Base-by-base conservation (phyloP, 2,888 invertebrate genomes). In the Brenthis daphne region DNA sequence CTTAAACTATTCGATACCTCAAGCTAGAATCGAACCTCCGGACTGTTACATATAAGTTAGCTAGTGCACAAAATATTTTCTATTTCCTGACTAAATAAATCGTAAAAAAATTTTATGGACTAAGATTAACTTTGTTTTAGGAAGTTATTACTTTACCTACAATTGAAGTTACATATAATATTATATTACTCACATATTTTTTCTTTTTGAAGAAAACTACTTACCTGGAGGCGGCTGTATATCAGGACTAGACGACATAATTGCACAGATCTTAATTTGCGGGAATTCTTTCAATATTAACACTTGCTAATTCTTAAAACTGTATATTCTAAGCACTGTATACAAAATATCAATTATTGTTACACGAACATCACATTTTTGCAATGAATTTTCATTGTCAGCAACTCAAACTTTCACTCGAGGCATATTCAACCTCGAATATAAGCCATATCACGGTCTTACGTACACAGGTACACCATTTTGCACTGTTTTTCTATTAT, bases 241-340 rank as follows among this genome's bases (percentile, higher is more conserved):
- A 11, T 60, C 60, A 12, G 77, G 75, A 64, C 74, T 75, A 29
- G 69, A 70, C 11, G 76, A 74, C 77, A 76, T 76, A 29, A n/a
- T 20, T 14, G 37, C 20, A n/a, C 8, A n/a, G 50, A 16, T 60
- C 5, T 58, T 16, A 3, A 50, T 60, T 50, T 3, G 13, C 14
- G 14, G 20, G 2, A 11, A 58, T 48, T 50, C 60, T 33, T 29
- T 50, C n/a, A 33, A 50, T 2, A 29, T 5, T 50, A 12, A 60
- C 48, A 47, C 24, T 24, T 14, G 29, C 20, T 24, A n/a, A 4
- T 50, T 3, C 48, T 48, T 12, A 58, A 8, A n/a, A 60, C 12
- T 50, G 3, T 60, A 29, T 1, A 20, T 20, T 20, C 20, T 48
- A n/a, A 58, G 4, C 29, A 60, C 12, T 50, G 3, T 60, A 29